Evolutionary conservation across 1,140 invertebrate genomes (phyloP), one percentile per base, ranked within the genome.

Genomic region (Scaptodrosophila lebanonensis): DNA sequence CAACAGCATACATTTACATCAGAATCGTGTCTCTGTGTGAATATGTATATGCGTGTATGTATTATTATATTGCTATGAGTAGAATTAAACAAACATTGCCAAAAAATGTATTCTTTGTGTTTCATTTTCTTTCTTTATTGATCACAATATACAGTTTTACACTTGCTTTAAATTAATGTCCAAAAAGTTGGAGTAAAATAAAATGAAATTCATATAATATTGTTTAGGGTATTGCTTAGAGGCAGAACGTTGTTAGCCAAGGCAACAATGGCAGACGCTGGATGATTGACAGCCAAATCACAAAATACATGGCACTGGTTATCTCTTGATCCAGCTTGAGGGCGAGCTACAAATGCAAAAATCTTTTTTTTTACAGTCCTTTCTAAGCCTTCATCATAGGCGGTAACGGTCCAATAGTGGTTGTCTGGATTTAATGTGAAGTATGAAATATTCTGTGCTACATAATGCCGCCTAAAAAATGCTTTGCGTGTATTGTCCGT

Each of bases 291-390:
- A 77, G 98, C 96, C 12, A 98, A 88, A 87, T 98, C 97, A 9
- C 96, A 96, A 88, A 99, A 98, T 27, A 99, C 90, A 89, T 98
- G 96, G 88, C 97, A 98, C 85, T 96, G 93, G 88, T 98, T 98
- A 87, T 98, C 95, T 9, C 92, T 90, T 2, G 90, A 88, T 2
- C 91, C 91, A 25, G 91, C 52, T 11, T 82, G 66, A 85, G 96
- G 95, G 35, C 95, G 91, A 5, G 97, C 96, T 17, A 98, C 95
- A 88, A 98, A 98, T 36, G 96, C 97, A 88, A 98, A 98, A 58
- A 94, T 93, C 35, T 93, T 91, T 75, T 94, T 95, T 4, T 68
- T 65, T 0, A 73, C 56, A 0, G 44, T 17, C 9, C 63, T 49
- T 18, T 57, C 43, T 1, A 63, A 18, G 13, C 67, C 70, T 9